Evolutionary conservation across 2,888 invertebrate genomes (phyloP), one percentile per base, ranked within the genome.

Genomic region (Xylocampa areola): DNA sequence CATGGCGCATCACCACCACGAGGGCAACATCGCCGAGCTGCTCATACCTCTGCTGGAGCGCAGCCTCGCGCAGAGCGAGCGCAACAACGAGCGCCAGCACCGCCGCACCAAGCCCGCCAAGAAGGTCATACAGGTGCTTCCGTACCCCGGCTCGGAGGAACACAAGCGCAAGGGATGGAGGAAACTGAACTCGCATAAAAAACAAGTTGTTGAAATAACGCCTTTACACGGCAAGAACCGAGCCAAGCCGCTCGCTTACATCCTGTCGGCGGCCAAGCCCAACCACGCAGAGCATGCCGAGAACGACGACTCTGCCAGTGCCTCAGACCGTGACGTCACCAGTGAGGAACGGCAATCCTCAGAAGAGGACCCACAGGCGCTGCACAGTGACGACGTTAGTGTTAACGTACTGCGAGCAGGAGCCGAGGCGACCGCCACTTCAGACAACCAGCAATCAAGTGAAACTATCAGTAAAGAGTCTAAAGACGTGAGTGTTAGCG

Each of bases 201-300:
- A 72, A 5, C 72, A 72, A 6, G 72, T 72, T 0, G 72, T 72
- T 0, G 72, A 72, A 32, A 72, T 72, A 2, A 72, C 72, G 0
- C 72, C 72, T 0, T 8, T 72, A 2, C 63, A 67, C n/a, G 45
- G 67, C 0, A 74, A 74, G 10, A 68, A 68, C 0, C 11, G 64
- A 2, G 63, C 67, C n/a, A 71, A 72, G 5, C 75, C 75, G 1
- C 30, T 72, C 2, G 72, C 72, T 0, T 72, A 72, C 10, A 72
- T 72, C 4, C 68, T 72, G 0, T 67, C 72, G 0, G 72, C 72
- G 0, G 68, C 72, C 0, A 63, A 72, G 2, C 25, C 41, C 0
- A 70, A 29, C 1, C 45, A 51, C n/a, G 10, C 0, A 0, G 68
- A 67, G 1, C 52, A 29, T 14, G 33, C 41, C 0, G 7, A 40